Base-by-base conservation (phyloP, 2,888 invertebrate genomes). In the Ptilodon capucinus region DNA sequence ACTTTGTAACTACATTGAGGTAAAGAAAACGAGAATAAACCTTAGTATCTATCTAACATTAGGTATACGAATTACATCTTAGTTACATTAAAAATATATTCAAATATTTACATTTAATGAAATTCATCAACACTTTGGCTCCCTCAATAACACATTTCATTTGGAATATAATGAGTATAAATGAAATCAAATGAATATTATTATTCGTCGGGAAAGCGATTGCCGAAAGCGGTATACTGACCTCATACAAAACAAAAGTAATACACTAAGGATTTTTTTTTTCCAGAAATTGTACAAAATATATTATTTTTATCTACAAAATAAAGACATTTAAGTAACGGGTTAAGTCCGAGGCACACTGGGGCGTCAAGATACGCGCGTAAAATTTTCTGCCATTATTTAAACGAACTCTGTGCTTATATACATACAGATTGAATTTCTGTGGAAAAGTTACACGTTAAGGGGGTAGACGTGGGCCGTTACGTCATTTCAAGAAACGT, bases 51-150 rank as follows among this genome's bases (percentile, higher is more conserved):
- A 56, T 70, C 78, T 81, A 83, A 84, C 79, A 81, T 72, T 76
- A 78, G n/a, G n/a, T n/a, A n/a, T 83, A 81, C 76, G 76, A 79
- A 79, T 78, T 79, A 81, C 68, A 77, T 76, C 69, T 68, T 59
- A 71, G 51, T 72, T 73, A 72, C 66, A 76, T 72, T 79, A 78
- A 72, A 79, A 72, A 81, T 80, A 71, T 86, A 86, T 86, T 80
- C 88, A 88, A 87, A 90, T 56, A 25, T 71, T 79, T 77, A 81
- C 56, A 57, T 58, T 63, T 76, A 79, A 75, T 70, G 71, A 76
- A 80, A 68, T 76, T 76, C 71, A 75, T 73, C 60, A 74, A 80
- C 74, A 86, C 84, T 87, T 88, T 88, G 87, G 87, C 84, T 86
- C 79, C 81, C 80, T 80, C 81, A 72, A 79, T 71, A 61, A 66